Evolutionary conservation across 2,888 invertebrate genomes (phyloP), one percentile per base, ranked within the genome.

Genomic region (Eulithis prunata): DNA sequence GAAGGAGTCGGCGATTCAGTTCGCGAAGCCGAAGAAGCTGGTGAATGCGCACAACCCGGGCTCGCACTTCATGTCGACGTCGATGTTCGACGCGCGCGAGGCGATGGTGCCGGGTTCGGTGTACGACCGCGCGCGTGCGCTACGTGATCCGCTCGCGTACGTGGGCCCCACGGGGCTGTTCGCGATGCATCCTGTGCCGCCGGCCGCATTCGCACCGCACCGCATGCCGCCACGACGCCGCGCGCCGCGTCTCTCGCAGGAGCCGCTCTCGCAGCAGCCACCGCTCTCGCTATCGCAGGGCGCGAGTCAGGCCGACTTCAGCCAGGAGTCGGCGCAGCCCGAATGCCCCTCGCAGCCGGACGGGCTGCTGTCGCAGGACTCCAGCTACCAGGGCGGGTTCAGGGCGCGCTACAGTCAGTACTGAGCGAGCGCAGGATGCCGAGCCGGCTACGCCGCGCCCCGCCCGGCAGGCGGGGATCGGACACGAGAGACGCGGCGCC

Each of bases 71-170:
- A 99, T 99, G 99, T 97, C 97, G 62, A 98, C 97, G 36, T 97
- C 98, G 38, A 98, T 98, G 96, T 99, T 98, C 88, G 98, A 99
- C 90, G 99, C 99, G 13, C 95, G 99, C 74, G 99, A 99, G 88
- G 98, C 98, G 4, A 94, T 99, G 88, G 97, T 98, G 61, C 98
- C 98, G 0, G 98, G 98, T 32, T 98, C 98, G 13, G 95, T 98
- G 43, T 99, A 99, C 89, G 98, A 98, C 87, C 95, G 98, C 65
- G 96, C 96, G 94, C 79, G 95, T 94, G 78, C 96, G 94, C 70
- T 97, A 96, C 95, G 97, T 73, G 99, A 99, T 87, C 97, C 98
- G 36, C 96, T 99, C 71, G 97, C 98, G 59, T 98, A 97, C 89
- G 99, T 99, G 73, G 97, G 97, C 7, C 97, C 97, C 0, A 98